Evolutionary conservation across 2,113 vertebrate species (phyloP).

Genomic region (Ranitomeya variabilis): DNA sequence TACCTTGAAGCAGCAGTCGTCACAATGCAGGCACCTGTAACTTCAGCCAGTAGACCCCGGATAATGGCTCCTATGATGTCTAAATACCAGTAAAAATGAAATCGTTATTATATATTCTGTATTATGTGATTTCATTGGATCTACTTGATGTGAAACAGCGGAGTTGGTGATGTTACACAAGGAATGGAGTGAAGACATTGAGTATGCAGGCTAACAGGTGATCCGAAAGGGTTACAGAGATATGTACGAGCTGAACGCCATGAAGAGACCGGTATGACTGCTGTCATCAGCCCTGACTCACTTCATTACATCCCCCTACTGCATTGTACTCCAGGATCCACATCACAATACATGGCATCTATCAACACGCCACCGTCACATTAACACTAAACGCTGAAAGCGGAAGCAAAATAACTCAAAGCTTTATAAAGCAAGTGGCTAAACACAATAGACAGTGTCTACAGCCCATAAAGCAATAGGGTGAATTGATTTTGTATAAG

Average conservation of each 20-base stretch:
- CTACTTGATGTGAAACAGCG: no score
- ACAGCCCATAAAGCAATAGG: background rate
- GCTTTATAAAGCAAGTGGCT: background rate
- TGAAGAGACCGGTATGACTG: background rate
- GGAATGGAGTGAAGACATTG: background rate
- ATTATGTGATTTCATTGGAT: no score
- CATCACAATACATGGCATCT: background rate
- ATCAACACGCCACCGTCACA: background rate
- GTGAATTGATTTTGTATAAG: no score
- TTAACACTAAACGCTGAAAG: background rate
- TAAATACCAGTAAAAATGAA: background rate
- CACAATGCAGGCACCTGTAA: background rate
- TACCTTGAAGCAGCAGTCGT: background rate
- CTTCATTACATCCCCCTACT: background rate
- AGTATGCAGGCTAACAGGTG: background rate
- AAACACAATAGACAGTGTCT: background rate
- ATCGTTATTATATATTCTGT: no score
- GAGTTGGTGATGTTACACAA: background rate
- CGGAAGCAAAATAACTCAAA: background rate
- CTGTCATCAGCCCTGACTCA: conserved; percentile 14
- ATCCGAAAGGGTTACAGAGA: conserved; percentile 11
- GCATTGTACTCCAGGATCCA: background rate
- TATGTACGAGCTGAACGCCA: background rate
- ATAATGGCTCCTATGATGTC: background rate
- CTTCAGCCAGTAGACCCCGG: background rate